phyloP scores from a whole-genome alignment of 2,113 vertebrate species.

The Dipodomys ordii region DNA sequence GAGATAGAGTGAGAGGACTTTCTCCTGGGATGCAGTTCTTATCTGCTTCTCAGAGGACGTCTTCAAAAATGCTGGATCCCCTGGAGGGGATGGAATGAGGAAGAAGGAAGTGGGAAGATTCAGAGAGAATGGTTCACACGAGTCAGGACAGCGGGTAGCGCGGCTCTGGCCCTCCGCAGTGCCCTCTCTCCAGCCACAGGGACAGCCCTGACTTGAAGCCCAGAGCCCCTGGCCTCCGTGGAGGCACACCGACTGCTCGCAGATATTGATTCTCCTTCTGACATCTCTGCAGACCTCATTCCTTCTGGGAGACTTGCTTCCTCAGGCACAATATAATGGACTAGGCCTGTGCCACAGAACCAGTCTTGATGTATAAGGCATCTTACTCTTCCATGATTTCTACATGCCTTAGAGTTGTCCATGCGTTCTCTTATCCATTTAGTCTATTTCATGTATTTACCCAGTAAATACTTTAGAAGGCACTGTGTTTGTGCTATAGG shows the following conservation, averaged over 20 bases:
- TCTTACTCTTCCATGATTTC: slow-evolving; percentile 7
- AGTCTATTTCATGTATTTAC: not conserved
- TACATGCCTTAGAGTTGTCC: not conserved
- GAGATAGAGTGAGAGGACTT: slow-evolving; percentile 25
- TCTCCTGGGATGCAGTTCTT: not conserved
- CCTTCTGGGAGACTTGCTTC: slow-evolving; percentile 12
- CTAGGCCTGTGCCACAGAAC: no score
- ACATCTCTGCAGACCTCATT: not conserved
- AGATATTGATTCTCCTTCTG: not conserved
- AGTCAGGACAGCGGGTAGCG: not conserved
- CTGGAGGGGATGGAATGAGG: not conserved
- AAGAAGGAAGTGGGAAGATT: slow-evolving; percentile 46
- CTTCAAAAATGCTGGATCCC: slow-evolving; percentile 15
- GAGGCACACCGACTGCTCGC: no score
- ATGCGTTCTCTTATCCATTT: not conserved
- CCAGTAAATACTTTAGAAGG: not conserved
- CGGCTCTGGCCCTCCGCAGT: not conserved
- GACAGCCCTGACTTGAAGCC: not conserved
- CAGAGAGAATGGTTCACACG: not conserved
- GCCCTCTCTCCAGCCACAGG: not conserved
- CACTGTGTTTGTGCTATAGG: not conserved
- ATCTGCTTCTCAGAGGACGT: slow-evolving; percentile 9
- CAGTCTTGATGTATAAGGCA: slow-evolving; percentile 7
- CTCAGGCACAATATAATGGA: not conserved
- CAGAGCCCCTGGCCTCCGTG: not conserved